Base-by-base conservation (phyloP, 1,140 invertebrate genomes). In the Cheumatopsyche charites region DNA sequence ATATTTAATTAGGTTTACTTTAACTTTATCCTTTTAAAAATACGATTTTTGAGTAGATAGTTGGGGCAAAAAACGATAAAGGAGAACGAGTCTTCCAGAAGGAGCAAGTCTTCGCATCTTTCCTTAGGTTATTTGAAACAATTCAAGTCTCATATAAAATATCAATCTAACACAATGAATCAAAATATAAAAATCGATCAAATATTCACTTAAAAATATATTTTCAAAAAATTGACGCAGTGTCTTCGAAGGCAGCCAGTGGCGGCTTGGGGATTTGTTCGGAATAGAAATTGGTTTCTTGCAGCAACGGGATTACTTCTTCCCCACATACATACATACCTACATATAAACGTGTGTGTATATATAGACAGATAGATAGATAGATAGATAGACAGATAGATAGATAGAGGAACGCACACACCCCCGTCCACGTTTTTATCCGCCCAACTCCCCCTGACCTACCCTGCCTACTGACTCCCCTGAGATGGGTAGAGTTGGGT, bases 221-320 rank as follows among this genome's bases (percentile, higher is more conserved):
- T 63, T 6, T 1, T 11, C 29, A 23, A 63, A 26, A 62, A 62
- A 36, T 12, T 42, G 36, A 47, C 73, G 73, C 73, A 72, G 66
- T 25, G 61, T 69, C 43, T 65, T 41, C 25, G 47, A 23, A 65
- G 63, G 70, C 62, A 65, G 62, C 65, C 66, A 73, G 71, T 70
- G 68, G 67, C 69, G 74, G 70, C 69, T 65, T 58, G 72, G 75
- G 75, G 75, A 76, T 76, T 76, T 76, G 75, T 76, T 73, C 75
- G 69, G 75, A 76, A 76, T 76, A 76, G 75, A 76, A 76, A 76
- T 76, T 76, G 75, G 75, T 76, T 76, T 76, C 75, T 76, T 76
- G 75, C 75, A 76, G 75, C 72, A 75, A 72, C 75, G 75, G 75
- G 75, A 76, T 76, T 76, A 76, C 75, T 76, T 76, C 73, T 70